Evolutionary conservation across 2,797 vertebrate species (phyloP).

Genomic region (Takifugu ocellatus): DNA sequence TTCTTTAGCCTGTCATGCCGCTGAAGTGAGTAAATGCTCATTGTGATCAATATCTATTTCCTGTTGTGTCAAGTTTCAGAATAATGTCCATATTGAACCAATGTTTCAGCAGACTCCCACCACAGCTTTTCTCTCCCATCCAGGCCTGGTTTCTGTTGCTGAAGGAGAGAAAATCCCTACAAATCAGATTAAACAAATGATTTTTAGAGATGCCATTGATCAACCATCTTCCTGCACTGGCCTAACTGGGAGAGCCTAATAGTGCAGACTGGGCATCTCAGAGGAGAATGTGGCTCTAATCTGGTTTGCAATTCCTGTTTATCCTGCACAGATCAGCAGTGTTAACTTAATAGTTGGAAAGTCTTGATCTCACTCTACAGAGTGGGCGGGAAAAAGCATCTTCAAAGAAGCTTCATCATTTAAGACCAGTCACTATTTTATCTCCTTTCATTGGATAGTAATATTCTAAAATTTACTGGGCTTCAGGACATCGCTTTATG

Average conservation of each 20-base stretch:
- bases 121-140: constrained; percentile 56
- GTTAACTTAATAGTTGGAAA: constrained; percentile 73
- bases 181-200: constrained; percentile 75
- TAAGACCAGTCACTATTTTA: not conserved
- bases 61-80: constrained; percentile 77
- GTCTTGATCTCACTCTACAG: constrained; percentile 53
- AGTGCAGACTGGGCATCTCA: constrained; percentile 66
- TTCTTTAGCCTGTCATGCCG: constrained; percentile 45
- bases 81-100: constrained; percentile 78
- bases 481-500: constrained; percentile 35
- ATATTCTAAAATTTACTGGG: constrained; percentile 46
- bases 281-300: constrained; percentile 74
- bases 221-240: constrained; percentile 61
- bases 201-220: constrained; percentile 65
- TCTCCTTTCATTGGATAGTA: constrained; percentile 22
- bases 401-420: not conserved
- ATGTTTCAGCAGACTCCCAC: constrained; percentile 72
- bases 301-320: constrained; percentile 76
- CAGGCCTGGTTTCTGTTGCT: constrained; percentile 57
- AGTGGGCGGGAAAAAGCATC: not conserved
- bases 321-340: constrained; percentile 76
- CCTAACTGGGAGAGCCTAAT: constrained; percentile 68
- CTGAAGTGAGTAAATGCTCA: constrained; percentile 69
- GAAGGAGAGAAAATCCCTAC: constrained; percentile 70
- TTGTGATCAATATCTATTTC: constrained; percentile 76